These are phyloP conservation scores for Pseudomyrmex flavicornis DNA, from an alignment of 1,140 invertebrate genomes.

Conservation along the genomic window DNA sequence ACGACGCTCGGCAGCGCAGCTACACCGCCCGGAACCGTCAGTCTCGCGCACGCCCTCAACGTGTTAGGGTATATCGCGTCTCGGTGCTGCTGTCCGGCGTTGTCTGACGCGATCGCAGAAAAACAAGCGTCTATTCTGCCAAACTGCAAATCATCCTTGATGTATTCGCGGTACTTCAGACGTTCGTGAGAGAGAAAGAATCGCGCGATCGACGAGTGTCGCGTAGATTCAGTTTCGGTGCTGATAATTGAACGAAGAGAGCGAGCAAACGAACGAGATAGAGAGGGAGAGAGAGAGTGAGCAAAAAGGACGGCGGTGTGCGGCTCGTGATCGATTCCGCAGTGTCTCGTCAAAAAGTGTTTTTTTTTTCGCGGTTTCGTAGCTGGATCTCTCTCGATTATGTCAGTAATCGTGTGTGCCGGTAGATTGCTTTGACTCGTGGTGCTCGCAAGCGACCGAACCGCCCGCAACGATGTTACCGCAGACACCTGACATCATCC, in stretches of 20 bases:
- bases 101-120: conserved; percentile 35
- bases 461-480: conserved; percentile 77
- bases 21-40: conserved; percentile 76
- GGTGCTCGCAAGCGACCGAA: conserved; percentile 51
- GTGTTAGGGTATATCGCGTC: conserved; percentile 51
- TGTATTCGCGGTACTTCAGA: neutral
- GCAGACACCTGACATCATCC: conserved; percentile 81
- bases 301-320: conserved; percentile 24
- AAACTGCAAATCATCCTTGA: neutral
- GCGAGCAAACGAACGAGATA: neutral
- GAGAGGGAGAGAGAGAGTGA: conserved; percentile 21
- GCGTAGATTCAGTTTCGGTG: conserved; percentile 9
- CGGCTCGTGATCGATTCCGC: conserved; percentile 67
- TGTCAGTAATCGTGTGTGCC: conserved; percentile 64
- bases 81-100: conserved; percentile 11
- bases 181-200: neutral
- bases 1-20: conserved; percentile 56
- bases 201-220: conserved; percentile 39
- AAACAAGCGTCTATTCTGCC: conserved; percentile 51
- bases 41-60: conserved; percentile 75
- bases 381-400: conserved; percentile 56
- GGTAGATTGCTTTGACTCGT: conserved; percentile 62
- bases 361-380: conserved; percentile 51
- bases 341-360: conserved; percentile 64
- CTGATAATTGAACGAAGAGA: conserved; percentile 1